phyloP scores from a whole-genome alignment of 2,797 vertebrate species.

The Enteromius mattozi region DNA sequence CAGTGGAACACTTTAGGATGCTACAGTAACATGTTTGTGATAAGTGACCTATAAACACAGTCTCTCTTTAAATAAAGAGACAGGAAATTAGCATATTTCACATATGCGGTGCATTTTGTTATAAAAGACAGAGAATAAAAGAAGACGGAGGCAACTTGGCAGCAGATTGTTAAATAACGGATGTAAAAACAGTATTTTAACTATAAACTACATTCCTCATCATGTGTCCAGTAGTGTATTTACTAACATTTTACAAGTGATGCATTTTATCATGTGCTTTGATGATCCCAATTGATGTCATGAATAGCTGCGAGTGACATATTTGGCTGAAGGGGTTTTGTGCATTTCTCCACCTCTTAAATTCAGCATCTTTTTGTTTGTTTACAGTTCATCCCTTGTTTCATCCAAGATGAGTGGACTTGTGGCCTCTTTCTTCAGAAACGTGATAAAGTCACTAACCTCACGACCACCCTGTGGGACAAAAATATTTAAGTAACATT shows the following conservation, averaged over 20 bases:
- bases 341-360: not conserved
- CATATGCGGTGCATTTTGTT: slow-evolving; percentile 25
- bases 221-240: slow-evolving; percentile 20
- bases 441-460: slow-evolving; percentile 75
- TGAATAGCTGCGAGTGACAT: not conserved
- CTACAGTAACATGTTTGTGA: slow-evolving; percentile 8
- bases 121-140: slow-evolving; percentile 10
- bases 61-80: slow-evolving; percentile 12
- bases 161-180: slow-evolving; percentile 3
- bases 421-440: slow-evolving; percentile 71
- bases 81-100: not conserved
- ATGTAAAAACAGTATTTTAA: slow-evolving; percentile 8
- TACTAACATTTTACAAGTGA: slow-evolving; percentile 9
- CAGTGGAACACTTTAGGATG: not conserved
- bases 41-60: slow-evolving; percentile 26
- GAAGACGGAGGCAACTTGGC: not conserved
- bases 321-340: slow-evolving; percentile 13
- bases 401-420: slow-evolving; percentile 42
- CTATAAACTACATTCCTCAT: not conserved
- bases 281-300: slow-evolving; percentile 12
- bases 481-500: slow-evolving; percentile 27
- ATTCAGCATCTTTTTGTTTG: slow-evolving; percentile 10
- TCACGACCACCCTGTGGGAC: slow-evolving; percentile 74
- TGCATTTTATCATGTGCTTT: not conserved
- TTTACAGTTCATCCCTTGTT: slow-evolving; percentile 74